Percentiles rank a stretch among this genome's conserved stretches.
Evolutionary conservation across 2,888 invertebrate genomes (phyloP).

Genomic region (Sinelater perroti): DNA sequence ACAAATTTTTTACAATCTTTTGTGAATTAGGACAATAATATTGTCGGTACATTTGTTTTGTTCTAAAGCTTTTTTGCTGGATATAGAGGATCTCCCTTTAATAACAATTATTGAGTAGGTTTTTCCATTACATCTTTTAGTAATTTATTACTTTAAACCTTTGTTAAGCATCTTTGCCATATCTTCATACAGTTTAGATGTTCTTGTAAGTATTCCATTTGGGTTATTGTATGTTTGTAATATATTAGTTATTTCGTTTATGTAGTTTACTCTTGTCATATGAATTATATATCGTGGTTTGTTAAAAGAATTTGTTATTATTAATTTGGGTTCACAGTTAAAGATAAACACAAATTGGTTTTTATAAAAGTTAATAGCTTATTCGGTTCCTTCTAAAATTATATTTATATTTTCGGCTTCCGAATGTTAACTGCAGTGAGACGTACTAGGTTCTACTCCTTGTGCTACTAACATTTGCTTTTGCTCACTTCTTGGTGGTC

Average conservation of each 20-base stretch:
- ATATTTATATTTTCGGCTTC: not conserved
- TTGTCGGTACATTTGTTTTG: not conserved
- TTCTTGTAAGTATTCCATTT: not conserved
- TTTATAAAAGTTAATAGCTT: not conserved
- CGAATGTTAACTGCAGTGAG: conserved; percentile 2
- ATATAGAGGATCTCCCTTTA: not conserved
- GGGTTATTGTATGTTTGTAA: conserved; percentile 1
- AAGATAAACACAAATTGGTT: not conserved
- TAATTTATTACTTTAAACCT: too few relatives aligned
- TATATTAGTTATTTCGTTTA: not conserved
- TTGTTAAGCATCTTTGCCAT: not conserved
- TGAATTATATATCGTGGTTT: not conserved
- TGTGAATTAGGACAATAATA: conserved; percentile 3
- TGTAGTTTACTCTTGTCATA: not conserved
- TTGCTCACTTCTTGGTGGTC: too few relatives aligned
- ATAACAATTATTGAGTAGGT: not conserved
- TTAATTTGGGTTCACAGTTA: not conserved
- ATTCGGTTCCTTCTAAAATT: not conserved
- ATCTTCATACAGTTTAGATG: not conserved
- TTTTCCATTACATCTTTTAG: not conserved
- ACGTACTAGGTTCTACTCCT: too few relatives aligned
- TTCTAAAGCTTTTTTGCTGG: not conserved
- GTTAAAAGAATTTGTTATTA: not conserved
- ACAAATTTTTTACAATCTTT: not conserved
- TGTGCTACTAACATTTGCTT: too few relatives aligned